Evolutionary conservation across 2,888 invertebrate genomes (phyloP).

Genomic region (Atethmia centrago): DNA sequence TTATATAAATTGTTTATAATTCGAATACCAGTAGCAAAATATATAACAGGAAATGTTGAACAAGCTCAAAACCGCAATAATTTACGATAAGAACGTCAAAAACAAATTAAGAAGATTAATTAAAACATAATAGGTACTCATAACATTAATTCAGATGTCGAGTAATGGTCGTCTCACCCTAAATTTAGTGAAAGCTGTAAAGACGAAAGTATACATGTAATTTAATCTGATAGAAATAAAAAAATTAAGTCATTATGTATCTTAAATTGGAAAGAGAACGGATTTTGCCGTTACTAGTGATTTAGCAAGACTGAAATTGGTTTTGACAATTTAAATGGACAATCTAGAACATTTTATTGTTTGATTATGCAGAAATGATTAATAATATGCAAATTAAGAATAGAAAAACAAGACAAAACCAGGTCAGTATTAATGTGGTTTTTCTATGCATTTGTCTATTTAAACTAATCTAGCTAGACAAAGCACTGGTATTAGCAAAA

Average conservation of each 20-base stretch:
- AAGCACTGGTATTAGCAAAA: background rate
- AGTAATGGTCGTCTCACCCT: conserved; percentile 58
- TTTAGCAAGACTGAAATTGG: conserved; percentile 8
- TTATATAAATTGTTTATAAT: background rate
- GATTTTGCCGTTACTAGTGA: conserved; percentile 15
- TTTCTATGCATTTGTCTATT: background rate
- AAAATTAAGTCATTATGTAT: conserved; percentile 54
- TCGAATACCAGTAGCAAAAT: conserved; percentile 28
- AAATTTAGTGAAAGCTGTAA: conserved; percentile 58
- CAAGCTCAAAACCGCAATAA: conserved; percentile 33
- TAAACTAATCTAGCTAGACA: background rate
- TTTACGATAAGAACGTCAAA: conserved; percentile 29
- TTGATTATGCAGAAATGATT: conserved; percentile 29
- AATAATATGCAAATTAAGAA: conserved; percentile 16
- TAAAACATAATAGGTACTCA: conserved; percentile 50
- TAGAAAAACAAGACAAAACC: background rate
- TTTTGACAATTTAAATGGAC: conserved; percentile 4
- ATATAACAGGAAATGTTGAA: conserved; percentile 36
- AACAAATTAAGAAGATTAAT: conserved; percentile 55
- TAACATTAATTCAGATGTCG: conserved; percentile 44
- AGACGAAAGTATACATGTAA: conserved; percentile 50
- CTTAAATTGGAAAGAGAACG: conserved; percentile 29
- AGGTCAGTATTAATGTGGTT: too few relatives aligned
- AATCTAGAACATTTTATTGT: conserved; percentile 20
- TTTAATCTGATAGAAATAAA: conserved; percentile 47